Percentiles rank a stretch among this genome's conserved stretches.
These are phyloP conservation scores for Sander vitreus DNA, from an alignment of 2,113 vertebrate genomes.

Conservation along the genomic window DNA sequence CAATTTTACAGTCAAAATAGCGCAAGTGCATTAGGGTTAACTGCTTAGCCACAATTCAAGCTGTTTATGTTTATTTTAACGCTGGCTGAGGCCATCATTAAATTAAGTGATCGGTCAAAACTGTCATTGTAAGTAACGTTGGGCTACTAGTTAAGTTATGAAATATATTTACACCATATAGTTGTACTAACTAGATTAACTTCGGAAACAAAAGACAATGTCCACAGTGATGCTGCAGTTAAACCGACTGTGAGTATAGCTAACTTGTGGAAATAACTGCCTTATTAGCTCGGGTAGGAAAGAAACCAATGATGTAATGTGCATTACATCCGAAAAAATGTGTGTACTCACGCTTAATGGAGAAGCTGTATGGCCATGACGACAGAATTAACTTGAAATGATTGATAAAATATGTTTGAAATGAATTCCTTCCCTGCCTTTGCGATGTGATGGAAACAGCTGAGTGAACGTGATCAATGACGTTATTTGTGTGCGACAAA, in stretches of 20 bases:
- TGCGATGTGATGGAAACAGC: slow-evolving; percentile 54
- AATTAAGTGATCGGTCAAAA: neutral
- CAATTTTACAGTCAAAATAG: no score
- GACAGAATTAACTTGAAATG: neutral
- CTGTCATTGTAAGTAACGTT: neutral
- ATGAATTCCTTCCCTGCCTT: slow-evolving; percentile 48
- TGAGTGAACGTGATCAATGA: slow-evolving; percentile 62
- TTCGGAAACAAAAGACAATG: neutral
- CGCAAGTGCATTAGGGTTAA: no score
- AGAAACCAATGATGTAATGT: neutral
- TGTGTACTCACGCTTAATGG: slow-evolving; percentile 44
- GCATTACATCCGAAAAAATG: neutral
- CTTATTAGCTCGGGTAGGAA: neutral
- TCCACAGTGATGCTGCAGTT: neutral
- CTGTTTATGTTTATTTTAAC: neutral
- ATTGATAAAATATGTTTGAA: neutral
- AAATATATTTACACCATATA: neutral
- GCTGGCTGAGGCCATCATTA: neutral
- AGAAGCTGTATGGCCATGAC: neutral
- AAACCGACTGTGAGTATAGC: neutral
- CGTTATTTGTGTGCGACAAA: slow-evolving; percentile 64
- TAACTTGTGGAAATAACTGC: neutral
- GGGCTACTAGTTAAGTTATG: no score
- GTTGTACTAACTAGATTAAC: neutral
- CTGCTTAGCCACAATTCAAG: neutral